Evolutionary conservation across 2,797 vertebrate genomes (phyloP).

Genomic region (Natrix natrix): DNA sequence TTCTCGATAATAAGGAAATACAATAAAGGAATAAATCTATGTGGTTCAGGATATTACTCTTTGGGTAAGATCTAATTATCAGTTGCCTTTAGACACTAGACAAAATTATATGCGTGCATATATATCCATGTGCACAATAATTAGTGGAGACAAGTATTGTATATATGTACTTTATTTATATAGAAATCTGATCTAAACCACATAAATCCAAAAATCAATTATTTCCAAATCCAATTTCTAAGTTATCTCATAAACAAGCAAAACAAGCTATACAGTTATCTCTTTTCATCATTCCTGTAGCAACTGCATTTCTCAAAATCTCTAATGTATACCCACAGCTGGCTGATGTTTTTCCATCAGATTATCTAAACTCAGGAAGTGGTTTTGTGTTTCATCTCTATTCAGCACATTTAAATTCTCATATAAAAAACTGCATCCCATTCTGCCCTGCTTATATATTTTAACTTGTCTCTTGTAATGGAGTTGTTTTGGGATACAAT

Average conservation of each 20-base stretch:
- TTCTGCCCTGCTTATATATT: not conserved
- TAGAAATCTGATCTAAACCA: not conserved
- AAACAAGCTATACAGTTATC: not conserved
- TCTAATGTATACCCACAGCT: conserved; percentile 12
- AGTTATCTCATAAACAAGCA: not conserved
- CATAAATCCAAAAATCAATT: not conserved
- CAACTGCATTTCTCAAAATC: conserved; percentile 20
- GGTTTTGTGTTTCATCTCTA: not conserved
- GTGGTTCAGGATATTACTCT: not conserved
- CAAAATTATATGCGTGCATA: not conserved
- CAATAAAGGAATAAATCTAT: not conserved
- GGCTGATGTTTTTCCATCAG: conserved; percentile 22
- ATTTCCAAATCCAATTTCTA: not conserved
- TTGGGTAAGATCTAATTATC: not conserved
- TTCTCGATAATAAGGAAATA: not conserved
- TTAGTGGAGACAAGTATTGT: not conserved
- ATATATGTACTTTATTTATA: not conserved
- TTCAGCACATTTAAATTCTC: not conserved
- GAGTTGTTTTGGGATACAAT: conserved; percentile 4
- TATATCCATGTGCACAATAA: not conserved
- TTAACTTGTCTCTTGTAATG: conserved; percentile 17
- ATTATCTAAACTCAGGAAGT: conserved; percentile 12
- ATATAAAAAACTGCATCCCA: conserved; percentile 2
- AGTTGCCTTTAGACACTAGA: not conserved
- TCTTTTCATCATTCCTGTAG: not conserved